A percentile compares a stretch with the other conserved stretches of the same genome.
These are phyloP conservation scores for Actinopyga echinites DNA, from an alignment of 53 echinoderm and acorn worm genomes.

Conservation along the genomic window DNA sequence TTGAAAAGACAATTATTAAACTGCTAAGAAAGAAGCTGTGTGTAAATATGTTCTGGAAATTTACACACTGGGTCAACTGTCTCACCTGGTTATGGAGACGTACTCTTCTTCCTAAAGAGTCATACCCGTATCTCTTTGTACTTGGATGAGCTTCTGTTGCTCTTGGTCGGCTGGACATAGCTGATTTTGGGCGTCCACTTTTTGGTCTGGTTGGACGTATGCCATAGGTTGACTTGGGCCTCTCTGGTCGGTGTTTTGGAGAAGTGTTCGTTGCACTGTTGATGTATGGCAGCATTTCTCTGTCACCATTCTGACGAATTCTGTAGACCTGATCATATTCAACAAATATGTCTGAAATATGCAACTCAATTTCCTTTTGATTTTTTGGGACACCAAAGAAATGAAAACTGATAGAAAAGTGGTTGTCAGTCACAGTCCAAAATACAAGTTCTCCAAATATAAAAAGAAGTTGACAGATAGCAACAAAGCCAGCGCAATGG, in stretches of 20 bases:
- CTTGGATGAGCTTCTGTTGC: conserved; percentile 80
- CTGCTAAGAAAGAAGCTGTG: too few species aligned
- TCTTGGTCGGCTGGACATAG: conserved; percentile 58
- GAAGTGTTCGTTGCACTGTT: conserved; percentile 41
- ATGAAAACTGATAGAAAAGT: not conserved
- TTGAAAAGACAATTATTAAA: too few species aligned
- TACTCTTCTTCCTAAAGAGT: conserved; percentile 68
- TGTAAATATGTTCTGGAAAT: too few species aligned
- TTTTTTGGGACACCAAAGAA: not conserved
- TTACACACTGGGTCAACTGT: not conserved
- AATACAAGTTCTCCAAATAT: not conserved
- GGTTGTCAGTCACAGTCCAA: not conserved
- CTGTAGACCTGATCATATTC: conserved; percentile 1
- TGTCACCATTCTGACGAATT: conserved; percentile 10
- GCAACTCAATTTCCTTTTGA: not conserved
- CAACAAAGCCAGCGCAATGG: too few species aligned
- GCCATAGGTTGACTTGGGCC: conserved; percentile 92
- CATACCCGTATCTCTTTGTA: conserved; percentile 85
- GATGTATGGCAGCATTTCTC: conserved; percentile 52
- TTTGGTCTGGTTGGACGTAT: conserved; percentile 63
- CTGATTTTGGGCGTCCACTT: conserved; percentile 61
- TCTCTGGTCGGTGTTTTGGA: conserved; percentile 64
- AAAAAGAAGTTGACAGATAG: not conserved
- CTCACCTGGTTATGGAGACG: conserved; percentile 58
- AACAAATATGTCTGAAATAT: not conserved